A percentile compares a stretch with the other conserved stretches of the same genome.
Conservation (phyloP, 2,888 invertebrate genomes). For the Drosophila kuntzei region DNA sequence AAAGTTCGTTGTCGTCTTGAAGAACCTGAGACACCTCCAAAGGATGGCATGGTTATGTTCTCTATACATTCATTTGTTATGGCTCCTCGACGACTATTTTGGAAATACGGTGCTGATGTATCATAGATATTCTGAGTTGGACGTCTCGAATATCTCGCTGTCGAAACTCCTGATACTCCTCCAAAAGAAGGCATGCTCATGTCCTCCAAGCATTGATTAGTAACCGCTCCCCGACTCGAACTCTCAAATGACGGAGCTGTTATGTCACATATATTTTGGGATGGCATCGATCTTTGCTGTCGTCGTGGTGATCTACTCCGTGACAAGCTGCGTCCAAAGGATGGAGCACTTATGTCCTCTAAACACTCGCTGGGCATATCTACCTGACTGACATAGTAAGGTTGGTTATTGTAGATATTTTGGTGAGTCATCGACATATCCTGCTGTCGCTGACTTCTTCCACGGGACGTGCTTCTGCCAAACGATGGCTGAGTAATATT, state of each 20-base stretch:
- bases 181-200: constrained; percentile 35
- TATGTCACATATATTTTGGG: constrained; percentile 12
- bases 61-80: constrained; percentile 16
- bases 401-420: not conserved
- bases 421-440: not conserved
- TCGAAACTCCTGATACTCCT: constrained; percentile 18
- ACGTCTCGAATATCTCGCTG: not conserved
- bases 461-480: constrained; percentile 21
- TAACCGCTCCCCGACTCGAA: not conserved
- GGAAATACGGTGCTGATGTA: not conserved
- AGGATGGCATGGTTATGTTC: constrained; percentile 24
- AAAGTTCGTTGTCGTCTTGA: not conserved
- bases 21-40: constrained; percentile 4
- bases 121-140: not conserved
- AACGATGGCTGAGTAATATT: constrained; percentile 38
- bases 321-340: constrained; percentile 6
- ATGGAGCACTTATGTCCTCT: constrained; percentile 37
- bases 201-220: constrained; percentile 27
- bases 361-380: constrained; percentile 29
- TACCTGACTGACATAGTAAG: not conserved
- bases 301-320: not conserved
- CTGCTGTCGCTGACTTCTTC: constrained; percentile 1
- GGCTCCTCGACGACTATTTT: not conserved
- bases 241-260: not conserved
- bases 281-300: constrained; percentile 2